Conservation (phyloP, 2,888 invertebrate genomes). For the Biston betularia region DNA sequence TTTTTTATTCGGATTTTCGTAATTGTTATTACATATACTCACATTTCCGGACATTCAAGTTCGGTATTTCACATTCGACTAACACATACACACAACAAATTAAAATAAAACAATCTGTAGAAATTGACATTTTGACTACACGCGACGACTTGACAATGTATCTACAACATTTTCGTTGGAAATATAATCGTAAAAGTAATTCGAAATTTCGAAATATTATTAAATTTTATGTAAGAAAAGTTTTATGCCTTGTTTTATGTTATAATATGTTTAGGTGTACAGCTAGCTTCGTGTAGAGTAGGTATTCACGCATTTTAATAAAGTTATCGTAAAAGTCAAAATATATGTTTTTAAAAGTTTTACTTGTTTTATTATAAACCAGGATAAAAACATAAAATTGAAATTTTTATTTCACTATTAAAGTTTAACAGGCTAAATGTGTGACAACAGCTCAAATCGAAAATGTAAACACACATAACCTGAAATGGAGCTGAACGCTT, state of each 20-base stretch:
- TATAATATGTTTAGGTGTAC: neutral
- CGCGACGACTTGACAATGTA: neutral
- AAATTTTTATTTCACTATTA: too few species aligned
- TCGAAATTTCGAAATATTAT: constrained; percentile 15
- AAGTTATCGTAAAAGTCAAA: neutral
- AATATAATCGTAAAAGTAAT: constrained; percentile 7
- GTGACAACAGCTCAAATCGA: too few species aligned
- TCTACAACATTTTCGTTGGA: constrained; percentile 14
- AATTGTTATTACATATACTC: constrained; percentile 46
- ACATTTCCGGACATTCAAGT: constrained; percentile 65
- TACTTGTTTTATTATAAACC: neutral
- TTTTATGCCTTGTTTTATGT: neutral
- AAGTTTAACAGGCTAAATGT: too few species aligned
- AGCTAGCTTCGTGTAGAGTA: neutral
- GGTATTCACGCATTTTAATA: neutral
- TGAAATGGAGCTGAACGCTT: too few species aligned
- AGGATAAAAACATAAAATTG: too few species aligned
- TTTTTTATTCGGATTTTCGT: neutral
- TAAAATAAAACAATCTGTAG: constrained; percentile 42
- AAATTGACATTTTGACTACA: constrained; percentile 11
- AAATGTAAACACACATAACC: too few species aligned
- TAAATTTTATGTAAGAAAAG: constrained; percentile 12
- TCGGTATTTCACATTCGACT: constrained; percentile 60
- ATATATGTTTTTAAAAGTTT: neutral
- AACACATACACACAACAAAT: constrained; percentile 50